Conservation (phyloP, 2,888 invertebrate species). For the Agrochola litura region DNA sequence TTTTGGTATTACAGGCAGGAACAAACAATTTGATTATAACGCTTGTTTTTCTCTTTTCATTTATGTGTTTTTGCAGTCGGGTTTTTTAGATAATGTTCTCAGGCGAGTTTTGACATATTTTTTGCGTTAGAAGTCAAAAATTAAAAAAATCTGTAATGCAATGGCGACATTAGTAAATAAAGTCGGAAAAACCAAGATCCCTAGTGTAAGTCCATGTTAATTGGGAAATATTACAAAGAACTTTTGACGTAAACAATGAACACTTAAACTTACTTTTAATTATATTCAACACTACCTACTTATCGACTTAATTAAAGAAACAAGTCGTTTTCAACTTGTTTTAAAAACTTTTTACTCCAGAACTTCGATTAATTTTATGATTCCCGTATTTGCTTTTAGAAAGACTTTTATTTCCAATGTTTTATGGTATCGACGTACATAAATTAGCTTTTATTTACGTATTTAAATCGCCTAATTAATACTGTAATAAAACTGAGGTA, state of each 20-base stretch:
- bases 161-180: background rate
- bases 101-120: background rate
- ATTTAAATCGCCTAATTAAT: slow-evolving; percentile 63
- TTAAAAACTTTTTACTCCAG: slow-evolving; percentile 37
- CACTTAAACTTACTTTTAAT: slow-evolving; percentile 9
- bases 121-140: background rate
- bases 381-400: slow-evolving; percentile 52
- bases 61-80: too few species aligned
- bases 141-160: background rate
- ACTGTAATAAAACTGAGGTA: slow-evolving; percentile 46
- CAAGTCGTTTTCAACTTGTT: slow-evolving; percentile 40
- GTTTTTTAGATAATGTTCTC: too few species aligned
- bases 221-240: background rate
- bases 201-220: background rate
- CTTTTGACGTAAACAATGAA: slow-evolving; percentile 8
- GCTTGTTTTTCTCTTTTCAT: too few species aligned
- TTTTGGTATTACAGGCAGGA: too few species aligned
- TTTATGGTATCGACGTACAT: slow-evolving; percentile 49
- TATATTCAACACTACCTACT: slow-evolving; percentile 6
- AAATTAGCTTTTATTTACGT: slow-evolving; percentile 61
- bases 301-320: slow-evolving; percentile 35
- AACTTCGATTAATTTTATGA: slow-evolving; percentile 55
- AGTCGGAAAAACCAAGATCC: background rate
- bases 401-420: slow-evolving; percentile 54
- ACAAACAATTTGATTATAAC: too few species aligned